Conservation (phyloP, 2,113 vertebrate genomes). For the Osmerus eperlanus region DNA sequence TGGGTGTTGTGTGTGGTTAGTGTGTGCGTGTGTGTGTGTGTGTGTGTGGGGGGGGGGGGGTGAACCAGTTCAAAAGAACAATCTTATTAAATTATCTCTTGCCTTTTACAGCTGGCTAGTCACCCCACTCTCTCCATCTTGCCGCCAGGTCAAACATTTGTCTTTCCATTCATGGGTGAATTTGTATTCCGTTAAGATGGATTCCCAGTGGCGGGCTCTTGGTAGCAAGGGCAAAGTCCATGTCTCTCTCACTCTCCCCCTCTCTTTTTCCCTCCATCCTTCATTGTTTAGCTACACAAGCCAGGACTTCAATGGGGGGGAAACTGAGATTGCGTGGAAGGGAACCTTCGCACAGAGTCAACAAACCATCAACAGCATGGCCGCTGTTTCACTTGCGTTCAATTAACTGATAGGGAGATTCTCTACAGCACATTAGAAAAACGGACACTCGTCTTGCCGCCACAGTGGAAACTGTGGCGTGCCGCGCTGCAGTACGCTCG, state of each 20-base stretch:
- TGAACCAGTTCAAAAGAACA: constrained; percentile 40
- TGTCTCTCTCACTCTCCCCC: constrained; percentile 12
- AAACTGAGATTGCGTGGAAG: not conserved
- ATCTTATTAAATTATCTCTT: constrained; percentile 64
- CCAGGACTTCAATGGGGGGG: not conserved
- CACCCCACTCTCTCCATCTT: constrained; percentile 55
- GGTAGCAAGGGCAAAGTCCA: constrained; percentile 50
- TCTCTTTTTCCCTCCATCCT: constrained; percentile 32
- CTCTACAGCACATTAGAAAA: no score
- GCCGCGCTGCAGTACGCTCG: no score
- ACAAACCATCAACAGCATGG: no score
- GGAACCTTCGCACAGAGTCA: no score
- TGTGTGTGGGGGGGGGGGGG: not conserved
- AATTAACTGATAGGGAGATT: no score
- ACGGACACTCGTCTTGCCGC: no score
- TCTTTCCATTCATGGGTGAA: constrained; percentile 69
- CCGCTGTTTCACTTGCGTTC: no score
- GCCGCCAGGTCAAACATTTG: constrained; percentile 63
- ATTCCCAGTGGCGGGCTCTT: constrained; percentile 44
- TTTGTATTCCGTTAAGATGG: constrained; percentile 61
- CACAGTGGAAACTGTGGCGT: no score
- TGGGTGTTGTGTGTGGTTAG: not conserved
- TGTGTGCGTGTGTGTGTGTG: not conserved
- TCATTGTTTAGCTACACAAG: not conserved
- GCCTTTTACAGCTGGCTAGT: constrained; percentile 50